Evolutionary conservation across 2,888 invertebrate genomes (phyloP), one percentile per base, ranked within the genome.

Genomic region (Euspilapteryx auroguttella): DNA sequence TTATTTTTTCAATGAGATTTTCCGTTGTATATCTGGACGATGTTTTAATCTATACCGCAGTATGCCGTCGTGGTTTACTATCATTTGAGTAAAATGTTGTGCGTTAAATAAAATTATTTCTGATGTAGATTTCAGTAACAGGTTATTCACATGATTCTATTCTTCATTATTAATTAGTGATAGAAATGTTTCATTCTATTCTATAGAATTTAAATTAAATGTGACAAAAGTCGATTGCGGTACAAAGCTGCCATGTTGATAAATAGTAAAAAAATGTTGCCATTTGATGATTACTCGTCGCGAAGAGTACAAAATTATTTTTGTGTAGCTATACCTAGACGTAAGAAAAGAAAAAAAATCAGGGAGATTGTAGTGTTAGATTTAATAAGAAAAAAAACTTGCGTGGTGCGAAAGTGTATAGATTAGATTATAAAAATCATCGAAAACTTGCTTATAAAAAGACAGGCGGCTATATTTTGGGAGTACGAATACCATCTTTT

Each of bases 271-370:
- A 42, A 40, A 47, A 51, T 64, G 65, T 63, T 68, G 69, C 73
- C 68, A 71, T 71, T 64, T 48, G 47, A 61, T 33, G 30, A 35
- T 34, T 64, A 64, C 68, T 73, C 69, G 64, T 62, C 61, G 49
- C 45, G n/a, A 55, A 69, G 73, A 75, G 75, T 75, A 73, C 75
- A 75, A 75, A 71, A 73, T 69, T 73, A 71, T 73, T 71, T 64
- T 75, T 71, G 66, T 71, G n/a, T n/a, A n/a, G n/a, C 68, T 68
- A 75, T 69, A 73, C 54, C 62, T 66, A 68, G 65, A 49, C 50
- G 35, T 73, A 73, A 75, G 73, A 59, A 52, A 63, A 57, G 14
- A 27, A 13, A 27, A 63, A 65, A 69, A 73, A 73, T 73, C 73
- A 73, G 73, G 75, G 71, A 71, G 71, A 56, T 53, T 63, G 44